Evolutionary conservation across 2,797 vertebrate species (phyloP).

Genomic region (Tapirus indicus): DNA sequence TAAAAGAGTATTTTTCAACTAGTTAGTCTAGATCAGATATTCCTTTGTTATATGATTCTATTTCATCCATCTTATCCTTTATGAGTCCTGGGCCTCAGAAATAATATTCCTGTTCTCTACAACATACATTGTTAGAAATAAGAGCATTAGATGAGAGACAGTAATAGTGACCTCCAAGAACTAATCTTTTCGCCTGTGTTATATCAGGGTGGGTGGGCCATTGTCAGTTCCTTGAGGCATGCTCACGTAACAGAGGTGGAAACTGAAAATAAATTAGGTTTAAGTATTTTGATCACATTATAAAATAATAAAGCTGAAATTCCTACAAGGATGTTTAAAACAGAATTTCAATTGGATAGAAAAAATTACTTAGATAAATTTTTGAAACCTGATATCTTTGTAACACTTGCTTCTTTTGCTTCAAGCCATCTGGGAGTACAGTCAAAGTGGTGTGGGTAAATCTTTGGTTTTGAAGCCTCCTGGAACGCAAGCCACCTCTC

Average conservation of each 20-base stretch:
- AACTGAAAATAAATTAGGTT: background rate
- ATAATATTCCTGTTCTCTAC: background rate
- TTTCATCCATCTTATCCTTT: background rate
- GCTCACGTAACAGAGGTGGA: no score
- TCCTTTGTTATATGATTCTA: slow-evolving; percentile 10
- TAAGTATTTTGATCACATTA: background rate
- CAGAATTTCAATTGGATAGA: background rate
- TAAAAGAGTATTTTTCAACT: background rate
- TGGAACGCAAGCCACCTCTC: background rate
- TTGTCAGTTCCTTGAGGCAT: no score
- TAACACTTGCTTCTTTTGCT: background rate
- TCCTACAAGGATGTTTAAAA: background rate
- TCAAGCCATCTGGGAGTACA: background rate
- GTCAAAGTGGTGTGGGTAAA: background rate
- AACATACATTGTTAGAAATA: background rate
- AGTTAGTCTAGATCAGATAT: background rate
- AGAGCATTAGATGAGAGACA: background rate
- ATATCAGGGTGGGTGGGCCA: background rate
- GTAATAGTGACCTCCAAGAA: background rate
- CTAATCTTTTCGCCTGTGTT: background rate
- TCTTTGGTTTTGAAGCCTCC: background rate
- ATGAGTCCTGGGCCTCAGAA: background rate
- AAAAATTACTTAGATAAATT: background rate
- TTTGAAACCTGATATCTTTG: background rate
- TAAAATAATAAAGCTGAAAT: slow-evolving; percentile 21